phyloP scores from a whole-genome alignment of 1,140 invertebrate genomes.

The Philopotamus ludificatus region DNA sequence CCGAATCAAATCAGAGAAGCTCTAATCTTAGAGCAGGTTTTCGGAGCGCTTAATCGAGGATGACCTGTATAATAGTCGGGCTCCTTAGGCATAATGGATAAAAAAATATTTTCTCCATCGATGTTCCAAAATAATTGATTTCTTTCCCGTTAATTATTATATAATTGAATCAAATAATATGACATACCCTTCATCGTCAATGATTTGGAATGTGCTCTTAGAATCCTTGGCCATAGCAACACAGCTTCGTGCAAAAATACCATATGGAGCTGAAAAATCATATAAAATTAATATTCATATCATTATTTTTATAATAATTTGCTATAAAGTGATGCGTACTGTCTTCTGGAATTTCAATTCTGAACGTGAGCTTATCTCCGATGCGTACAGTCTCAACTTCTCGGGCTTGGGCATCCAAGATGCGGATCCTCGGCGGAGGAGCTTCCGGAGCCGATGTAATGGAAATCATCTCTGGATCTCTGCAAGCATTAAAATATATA shows the following conservation, averaged over 20 bases:
- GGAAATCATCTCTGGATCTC: slow-evolving; percentile 92
- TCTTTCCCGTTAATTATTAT: not conserved
- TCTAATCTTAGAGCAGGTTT: too few species aligned
- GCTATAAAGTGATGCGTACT: slow-evolving; percentile 65
- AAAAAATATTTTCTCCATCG: too few species aligned
- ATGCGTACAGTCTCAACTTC: slow-evolving; percentile 94
- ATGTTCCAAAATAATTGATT: too few species aligned
- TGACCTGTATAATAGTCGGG: too few species aligned
- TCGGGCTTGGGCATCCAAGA: slow-evolving; percentile 77
- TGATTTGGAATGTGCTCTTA: slow-evolving; percentile 93
- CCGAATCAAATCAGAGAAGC: too few species aligned
- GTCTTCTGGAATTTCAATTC: slow-evolving; percentile 93
- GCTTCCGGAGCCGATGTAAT: slow-evolving; percentile 93
- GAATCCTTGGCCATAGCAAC: slow-evolving; percentile 96
- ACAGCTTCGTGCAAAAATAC: slow-evolving; percentile 92
- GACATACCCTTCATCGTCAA: slow-evolving; percentile 86
- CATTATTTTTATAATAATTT: slow-evolving; percentile 1
- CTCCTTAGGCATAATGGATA: too few species aligned
- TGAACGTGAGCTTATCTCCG: slow-evolving; percentile 91
- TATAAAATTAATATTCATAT: slow-evolving; percentile 1
- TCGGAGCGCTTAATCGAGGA: too few species aligned
- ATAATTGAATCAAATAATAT: not conserved
- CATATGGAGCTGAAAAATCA: slow-evolving; percentile 79
- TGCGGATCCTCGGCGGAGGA: slow-evolving; percentile 88
- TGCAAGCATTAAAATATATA: slow-evolving; percentile 44